Conservation (phyloP, 2,888 invertebrate species). For the Strigamia transsilvanica region DNA sequence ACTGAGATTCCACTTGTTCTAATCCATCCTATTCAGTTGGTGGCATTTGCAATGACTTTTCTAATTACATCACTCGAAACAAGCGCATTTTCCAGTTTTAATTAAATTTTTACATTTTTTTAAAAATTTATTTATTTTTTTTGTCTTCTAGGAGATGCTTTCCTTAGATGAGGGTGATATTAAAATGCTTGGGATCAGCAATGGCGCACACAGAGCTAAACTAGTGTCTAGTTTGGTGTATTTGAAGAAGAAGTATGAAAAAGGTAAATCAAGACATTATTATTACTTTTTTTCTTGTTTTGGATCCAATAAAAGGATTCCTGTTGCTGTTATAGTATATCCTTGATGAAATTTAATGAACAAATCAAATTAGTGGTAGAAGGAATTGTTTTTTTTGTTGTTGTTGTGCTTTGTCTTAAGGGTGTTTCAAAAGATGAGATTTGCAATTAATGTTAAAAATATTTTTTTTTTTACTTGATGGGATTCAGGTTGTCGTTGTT, state of each 20-base stretch:
- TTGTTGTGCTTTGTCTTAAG: no score
- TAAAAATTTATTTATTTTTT: constrained; percentile 35
- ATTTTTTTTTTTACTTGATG: no score
- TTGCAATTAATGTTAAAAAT: no score
- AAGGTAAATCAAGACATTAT: not conserved
- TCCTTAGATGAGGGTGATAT: constrained; percentile 70
- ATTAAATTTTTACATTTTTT: constrained; percentile 32
- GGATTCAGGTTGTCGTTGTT: no score
- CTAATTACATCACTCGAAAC: constrained; percentile 24
- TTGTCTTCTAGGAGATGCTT: constrained; percentile 67
- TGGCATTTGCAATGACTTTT: not conserved
- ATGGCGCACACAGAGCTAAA: constrained; percentile 72
- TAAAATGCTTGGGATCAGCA: constrained; percentile 71
- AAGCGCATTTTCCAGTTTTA: not conserved
- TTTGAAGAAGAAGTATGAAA: constrained; percentile 67
- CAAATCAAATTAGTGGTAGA: no score
- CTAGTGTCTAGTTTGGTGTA: constrained; percentile 73
- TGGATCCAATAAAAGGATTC: not conserved
- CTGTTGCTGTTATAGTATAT: not conserved
- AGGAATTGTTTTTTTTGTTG: no score
- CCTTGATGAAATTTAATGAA: not conserved
- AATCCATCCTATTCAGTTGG: constrained; percentile 3
- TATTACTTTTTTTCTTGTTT: not conserved
- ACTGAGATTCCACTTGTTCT: not conserved
- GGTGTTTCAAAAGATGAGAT: no score